Evolutionary conservation across 2,888 invertebrate species (phyloP).

Genomic region (Cactoblastis cactorum): DNA sequence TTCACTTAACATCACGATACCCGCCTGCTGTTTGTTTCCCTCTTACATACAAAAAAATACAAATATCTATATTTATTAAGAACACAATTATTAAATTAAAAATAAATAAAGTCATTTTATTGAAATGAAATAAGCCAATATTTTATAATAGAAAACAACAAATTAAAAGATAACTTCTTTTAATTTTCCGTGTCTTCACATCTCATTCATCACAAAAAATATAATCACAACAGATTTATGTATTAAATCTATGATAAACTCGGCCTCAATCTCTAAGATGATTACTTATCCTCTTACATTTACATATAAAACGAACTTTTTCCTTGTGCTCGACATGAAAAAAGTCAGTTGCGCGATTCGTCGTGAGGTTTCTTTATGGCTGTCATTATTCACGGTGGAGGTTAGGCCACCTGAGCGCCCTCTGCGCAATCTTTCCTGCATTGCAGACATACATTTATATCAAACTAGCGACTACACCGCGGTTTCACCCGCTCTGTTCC

Average conservation of each 20-base stretch:
- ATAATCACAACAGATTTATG: not conserved
- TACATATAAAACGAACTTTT: constrained; percentile 19
- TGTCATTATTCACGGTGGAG: constrained; percentile 42
- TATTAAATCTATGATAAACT: not conserved
- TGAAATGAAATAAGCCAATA: too few relatives aligned
- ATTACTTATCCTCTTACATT: constrained; percentile 4
- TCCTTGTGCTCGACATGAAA: constrained; percentile 14
- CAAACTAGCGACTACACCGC: constrained; percentile 1
- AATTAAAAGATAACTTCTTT: too few relatives aligned
- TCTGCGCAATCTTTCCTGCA: constrained; percentile 46
- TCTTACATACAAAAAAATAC: too few relatives aligned
- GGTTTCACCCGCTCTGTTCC: too few relatives aligned
- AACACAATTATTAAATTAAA: too few relatives aligned
- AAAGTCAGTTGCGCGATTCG: constrained; percentile 17
- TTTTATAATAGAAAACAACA: too few relatives aligned
- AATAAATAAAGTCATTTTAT: too few relatives aligned
- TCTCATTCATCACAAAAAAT: too few relatives aligned
- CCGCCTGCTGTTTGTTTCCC: too few relatives aligned
- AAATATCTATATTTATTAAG: too few relatives aligned
- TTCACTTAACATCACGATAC: too few relatives aligned
- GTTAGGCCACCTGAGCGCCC: constrained; percentile 43
- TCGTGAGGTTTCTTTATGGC: constrained; percentile 20
- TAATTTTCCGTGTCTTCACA: too few relatives aligned
- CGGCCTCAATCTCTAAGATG: not conserved
- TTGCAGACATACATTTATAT: constrained; percentile 33